Evolutionary conservation across 2,888 invertebrate species (phyloP).

Genomic region (Odontocerum albicorne): DNA sequence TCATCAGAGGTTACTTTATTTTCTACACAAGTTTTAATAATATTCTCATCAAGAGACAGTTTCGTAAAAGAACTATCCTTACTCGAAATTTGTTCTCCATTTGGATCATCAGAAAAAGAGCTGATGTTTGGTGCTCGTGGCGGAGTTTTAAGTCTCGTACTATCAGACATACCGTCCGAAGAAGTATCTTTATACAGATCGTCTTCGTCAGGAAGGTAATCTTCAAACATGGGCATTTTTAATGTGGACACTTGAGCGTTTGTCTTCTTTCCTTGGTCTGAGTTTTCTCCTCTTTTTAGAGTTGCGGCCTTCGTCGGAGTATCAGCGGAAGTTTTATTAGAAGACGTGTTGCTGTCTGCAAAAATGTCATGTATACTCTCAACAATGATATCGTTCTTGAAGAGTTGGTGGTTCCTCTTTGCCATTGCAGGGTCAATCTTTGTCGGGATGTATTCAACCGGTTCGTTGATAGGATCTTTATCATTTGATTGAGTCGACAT

Average conservation of each 20-base stretch:
- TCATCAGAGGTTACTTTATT: no score
- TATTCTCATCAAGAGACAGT: no score
- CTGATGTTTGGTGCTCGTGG: conserved; percentile 28
- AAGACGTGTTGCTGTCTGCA: neutral
- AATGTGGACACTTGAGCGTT: conserved; percentile 1
- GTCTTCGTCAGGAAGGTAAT: conserved; percentile 53
- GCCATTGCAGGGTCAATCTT: conserved; percentile 47
- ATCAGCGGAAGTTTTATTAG: neutral
- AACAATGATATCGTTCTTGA: conserved; percentile 41
- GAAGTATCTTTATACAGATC: conserved; percentile 48
- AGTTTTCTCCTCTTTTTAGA: conserved; percentile 34
- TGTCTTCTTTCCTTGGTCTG: no score
- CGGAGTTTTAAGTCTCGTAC: conserved; percentile 19
- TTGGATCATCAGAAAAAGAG: no score
- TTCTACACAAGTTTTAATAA: no score
- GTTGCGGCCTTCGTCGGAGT: neutral
- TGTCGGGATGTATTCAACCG: conserved; percentile 55
- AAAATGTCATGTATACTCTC: conserved; percentile 44
- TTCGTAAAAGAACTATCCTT: no score
- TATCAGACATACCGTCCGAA: conserved; percentile 11
- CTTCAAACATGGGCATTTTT: conserved; percentile 43
- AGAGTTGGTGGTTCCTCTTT: conserved; percentile 54
- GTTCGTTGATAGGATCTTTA: conserved; percentile 3
- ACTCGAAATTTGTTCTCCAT: no score
- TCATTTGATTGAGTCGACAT: conserved; percentile 22